Conservation (phyloP, 2,113 vertebrate genomes). For the Circaetus cinerascens region DNA sequence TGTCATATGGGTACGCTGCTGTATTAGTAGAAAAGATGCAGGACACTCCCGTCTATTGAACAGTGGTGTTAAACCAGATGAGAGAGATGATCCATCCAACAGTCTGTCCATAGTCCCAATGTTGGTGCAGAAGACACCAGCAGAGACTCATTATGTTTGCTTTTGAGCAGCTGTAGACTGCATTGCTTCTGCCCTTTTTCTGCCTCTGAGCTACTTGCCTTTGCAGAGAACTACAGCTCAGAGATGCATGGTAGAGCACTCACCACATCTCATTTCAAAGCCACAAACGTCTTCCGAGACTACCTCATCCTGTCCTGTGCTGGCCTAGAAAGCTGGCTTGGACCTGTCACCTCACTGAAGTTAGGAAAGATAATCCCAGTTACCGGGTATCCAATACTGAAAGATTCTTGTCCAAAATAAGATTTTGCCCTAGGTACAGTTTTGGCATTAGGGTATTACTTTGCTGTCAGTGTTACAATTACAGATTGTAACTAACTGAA, state of each 20-base stretch:
- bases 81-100: not conserved
- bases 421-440: not conserved
- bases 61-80: not conserved
- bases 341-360: not conserved
- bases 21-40: not conserved
- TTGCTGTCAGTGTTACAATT: not conserved
- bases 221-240: not conserved
- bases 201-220: not conserved
- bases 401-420: not conserved
- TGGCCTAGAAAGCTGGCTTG: not conserved
- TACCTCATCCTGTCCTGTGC: not conserved
- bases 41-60: not conserved
- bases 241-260: not conserved
- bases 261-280: not conserved
- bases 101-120: not conserved
- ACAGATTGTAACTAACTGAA: not conserved
- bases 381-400: too few relatives aligned
- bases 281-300: not conserved
- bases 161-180: not conserved
- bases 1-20: accelerated
- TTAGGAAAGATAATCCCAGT: not conserved
- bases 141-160: not conserved
- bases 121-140: not conserved
- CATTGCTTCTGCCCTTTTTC: not conserved
- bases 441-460: not conserved